A percentile compares a stretch with the other conserved stretches of the same genome.
Conservation (phyloP, 2,797 vertebrate genomes). For the Tarsius wallacei region DNA sequence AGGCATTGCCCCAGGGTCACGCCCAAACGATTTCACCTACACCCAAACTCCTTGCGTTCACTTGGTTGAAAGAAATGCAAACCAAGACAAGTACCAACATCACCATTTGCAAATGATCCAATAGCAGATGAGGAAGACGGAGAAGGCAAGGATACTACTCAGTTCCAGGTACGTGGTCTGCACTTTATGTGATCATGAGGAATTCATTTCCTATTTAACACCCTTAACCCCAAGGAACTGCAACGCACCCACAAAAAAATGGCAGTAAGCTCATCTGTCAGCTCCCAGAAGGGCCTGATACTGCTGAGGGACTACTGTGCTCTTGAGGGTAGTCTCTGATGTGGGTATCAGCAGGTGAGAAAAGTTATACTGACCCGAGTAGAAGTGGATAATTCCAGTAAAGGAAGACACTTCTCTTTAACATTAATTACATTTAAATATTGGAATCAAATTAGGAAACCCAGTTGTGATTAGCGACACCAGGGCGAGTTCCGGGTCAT, state of each 20-base stretch:
- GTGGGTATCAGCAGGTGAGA: background rate
- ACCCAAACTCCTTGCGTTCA: constrained; percentile 5
- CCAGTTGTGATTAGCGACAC: background rate
- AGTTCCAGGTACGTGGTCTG: background rate
- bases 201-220: background rate
- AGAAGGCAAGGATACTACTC: background rate
- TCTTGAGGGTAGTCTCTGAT: background rate
- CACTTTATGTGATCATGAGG: background rate
- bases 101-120: background rate
- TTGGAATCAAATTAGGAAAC: constrained; percentile 47
- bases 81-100: background rate
- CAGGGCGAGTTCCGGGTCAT: background rate
- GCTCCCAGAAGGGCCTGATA: background rate
- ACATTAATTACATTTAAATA: constrained; percentile 62
- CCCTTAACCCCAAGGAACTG: background rate
- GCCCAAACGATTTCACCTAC: background rate
- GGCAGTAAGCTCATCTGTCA: background rate
- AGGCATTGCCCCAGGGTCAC: background rate
- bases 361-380: background rate
- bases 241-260: background rate
- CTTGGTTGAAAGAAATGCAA: background rate
- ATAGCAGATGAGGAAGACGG: background rate
- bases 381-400: background rate
- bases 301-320: background rate
- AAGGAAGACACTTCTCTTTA: constrained; percentile 56